phyloP scores from a whole-genome alignment of 2,888 invertebrate genomes.

The Xiphydria camelus region DNA sequence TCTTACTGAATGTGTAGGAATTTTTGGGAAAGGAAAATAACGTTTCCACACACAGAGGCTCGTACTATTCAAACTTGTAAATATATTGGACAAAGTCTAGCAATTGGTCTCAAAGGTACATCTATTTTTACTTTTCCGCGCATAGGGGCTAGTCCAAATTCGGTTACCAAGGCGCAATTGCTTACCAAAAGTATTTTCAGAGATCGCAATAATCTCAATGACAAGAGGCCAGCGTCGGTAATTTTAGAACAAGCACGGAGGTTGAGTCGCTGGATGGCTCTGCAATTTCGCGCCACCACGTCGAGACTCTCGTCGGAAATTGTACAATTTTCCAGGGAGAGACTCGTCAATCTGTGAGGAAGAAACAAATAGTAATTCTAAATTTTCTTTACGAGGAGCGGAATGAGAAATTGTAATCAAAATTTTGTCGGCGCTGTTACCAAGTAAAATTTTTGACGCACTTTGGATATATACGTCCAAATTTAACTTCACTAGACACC shows the following conservation, averaged over 20 bases:
- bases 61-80: conserved; percentile 21
- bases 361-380: too few species aligned
- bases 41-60: too few species aligned
- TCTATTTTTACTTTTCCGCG: conserved; percentile 21
- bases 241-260: conserved; percentile 19
- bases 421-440: too few species aligned
- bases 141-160: conserved; percentile 20
- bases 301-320: conserved; percentile 19
- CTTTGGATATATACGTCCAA: too few species aligned
- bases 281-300: conserved; percentile 11
- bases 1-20: too few species aligned
- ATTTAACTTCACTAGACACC: too few species aligned
- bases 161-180: conserved; percentile 19
- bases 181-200: conserved; percentile 20
- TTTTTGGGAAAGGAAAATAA: too few species aligned
- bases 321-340: conserved; percentile 16
- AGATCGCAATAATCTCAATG: conserved; percentile 13
- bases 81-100: conserved; percentile 17
- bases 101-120: conserved; percentile 19
- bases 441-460: too few species aligned
- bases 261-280: conserved; percentile 16
- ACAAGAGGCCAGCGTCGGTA: conserved; percentile 20
- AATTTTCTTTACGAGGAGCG: too few species aligned
- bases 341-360: conserved; percentile 13
- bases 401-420: too few species aligned